Evolutionary conservation across 2,113 vertebrate genomes (phyloP).

Genomic region (Neolamprologus variostigma): DNA sequence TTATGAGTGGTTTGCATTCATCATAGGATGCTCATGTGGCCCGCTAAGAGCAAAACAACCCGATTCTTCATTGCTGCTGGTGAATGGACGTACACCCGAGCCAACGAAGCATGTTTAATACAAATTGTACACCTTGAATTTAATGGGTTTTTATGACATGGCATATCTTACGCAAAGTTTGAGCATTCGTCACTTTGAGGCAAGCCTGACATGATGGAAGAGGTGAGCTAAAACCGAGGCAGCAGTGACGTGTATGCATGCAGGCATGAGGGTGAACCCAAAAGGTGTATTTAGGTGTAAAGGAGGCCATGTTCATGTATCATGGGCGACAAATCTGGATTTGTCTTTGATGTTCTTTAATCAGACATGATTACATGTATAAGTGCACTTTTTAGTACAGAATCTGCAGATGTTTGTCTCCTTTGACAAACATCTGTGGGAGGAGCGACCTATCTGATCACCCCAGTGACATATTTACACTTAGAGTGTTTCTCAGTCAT

Average conservation of each 20-base stretch:
- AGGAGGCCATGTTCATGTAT: background rate
- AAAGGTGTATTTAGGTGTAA: background rate
- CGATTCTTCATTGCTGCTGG: background rate
- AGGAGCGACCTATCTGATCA: background rate
- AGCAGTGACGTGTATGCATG: conserved; percentile 2
- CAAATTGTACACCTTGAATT: background rate
- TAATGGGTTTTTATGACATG: conserved; percentile 7
- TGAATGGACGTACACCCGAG: background rate
- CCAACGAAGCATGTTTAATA: conserved; percentile 1
- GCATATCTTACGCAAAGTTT: background rate
- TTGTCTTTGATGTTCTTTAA: background rate
- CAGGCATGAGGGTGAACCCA: background rate
- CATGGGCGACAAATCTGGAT: background rate
- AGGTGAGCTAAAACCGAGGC: background rate
- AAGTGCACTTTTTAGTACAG: background rate
- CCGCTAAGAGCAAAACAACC: background rate
- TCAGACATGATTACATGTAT: background rate
- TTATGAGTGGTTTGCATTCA: background rate
- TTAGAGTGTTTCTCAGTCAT: background rate
- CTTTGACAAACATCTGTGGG: background rate
- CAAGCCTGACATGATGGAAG: conserved; percentile 3
- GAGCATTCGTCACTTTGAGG: background rate
- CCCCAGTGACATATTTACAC: background rate
- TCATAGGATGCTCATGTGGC: background rate
- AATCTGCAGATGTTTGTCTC: background rate